Evolutionary conservation across 2,797 vertebrate genomes (phyloP), one percentile per base, ranked within the genome.

Genomic region (Sternotherus odoratus): DNA sequence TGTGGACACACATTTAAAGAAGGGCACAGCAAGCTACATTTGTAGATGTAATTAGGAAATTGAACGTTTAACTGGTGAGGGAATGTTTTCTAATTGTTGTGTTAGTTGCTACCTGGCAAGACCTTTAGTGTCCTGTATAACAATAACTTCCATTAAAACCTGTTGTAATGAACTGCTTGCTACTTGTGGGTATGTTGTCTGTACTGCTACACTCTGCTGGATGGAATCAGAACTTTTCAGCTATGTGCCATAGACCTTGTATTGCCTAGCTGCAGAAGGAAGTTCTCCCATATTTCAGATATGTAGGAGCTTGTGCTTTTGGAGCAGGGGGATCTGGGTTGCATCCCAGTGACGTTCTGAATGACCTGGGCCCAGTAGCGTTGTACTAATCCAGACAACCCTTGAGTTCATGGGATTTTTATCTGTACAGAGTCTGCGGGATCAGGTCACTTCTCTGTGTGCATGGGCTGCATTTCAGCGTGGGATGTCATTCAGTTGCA

Each of bases 131-230:
- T 1, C 39, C 46, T 4, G 21, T 11, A 4, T 0, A 5, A 46
- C 46, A 28, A 3, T 5, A 26, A 66, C 6, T 1, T 2, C 51
- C 23, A 30, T 77, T 12, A 15, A 0, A 3, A 51, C 5, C 0
- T 3, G 63, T 1, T 12, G 50, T 78, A 48, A 39, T 39, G 36
- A 69, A 23, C 36, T 39, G 10, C 24, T 30, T 48, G 16, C 72
- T 46, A 66, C 19, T 12, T 46, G 6, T 46, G 23, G 24, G 6
- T 43, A 10, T 36, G 3, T 30, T 8, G 17, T 43, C 39, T 57
- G 24, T 17, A 57, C 9, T 11, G 7, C 39, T 21, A 30, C 26
- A 23, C 11, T 8, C 39, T 48, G 26, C 17, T 30, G 36, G 9
- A 21, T 57, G 53, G 54, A 57, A 46, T 56, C 39, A 36, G 28